These are phyloP conservation scores for Donacobius atricapilla DNA, from an alignment of 2,113 vertebrate genomes.

Conservation along the genomic window DNA sequence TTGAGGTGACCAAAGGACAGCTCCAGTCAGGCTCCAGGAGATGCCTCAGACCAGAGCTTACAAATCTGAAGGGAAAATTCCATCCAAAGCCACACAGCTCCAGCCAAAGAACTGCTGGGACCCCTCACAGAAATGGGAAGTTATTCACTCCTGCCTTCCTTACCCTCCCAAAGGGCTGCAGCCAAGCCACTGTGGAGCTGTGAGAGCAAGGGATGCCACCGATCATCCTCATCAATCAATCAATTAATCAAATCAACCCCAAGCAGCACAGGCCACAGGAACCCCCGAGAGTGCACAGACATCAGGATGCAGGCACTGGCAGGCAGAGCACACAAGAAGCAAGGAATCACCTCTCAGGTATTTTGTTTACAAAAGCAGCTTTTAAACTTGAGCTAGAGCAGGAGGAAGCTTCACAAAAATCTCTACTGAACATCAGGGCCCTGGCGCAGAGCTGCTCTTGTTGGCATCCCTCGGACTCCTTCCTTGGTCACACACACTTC, in stretches of 20 bases:
- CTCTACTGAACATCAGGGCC: fast-evolving
- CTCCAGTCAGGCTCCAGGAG: not conserved
- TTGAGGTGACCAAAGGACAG: not conserved
- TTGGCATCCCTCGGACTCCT: no score
- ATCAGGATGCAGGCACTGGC: not conserved
- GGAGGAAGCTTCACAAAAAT: not conserved
- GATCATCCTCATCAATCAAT: no score
- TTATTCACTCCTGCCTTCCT: not conserved
- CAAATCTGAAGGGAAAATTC: not conserved
- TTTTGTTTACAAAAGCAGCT: not conserved
- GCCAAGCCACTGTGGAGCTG: not conserved
- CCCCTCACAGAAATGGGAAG: not conserved
- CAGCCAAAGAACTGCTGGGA: not conserved
- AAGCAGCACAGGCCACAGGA: not conserved
- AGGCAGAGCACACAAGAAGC: not conserved
- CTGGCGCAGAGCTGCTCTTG: not conserved
- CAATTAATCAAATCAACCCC: not conserved
- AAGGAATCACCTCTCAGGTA: not conserved
- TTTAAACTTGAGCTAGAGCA: not conserved
- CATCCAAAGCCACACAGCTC: not conserved
- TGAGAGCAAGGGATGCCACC: fast-evolving
- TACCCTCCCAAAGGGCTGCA: not conserved
- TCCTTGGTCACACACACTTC: not conserved
- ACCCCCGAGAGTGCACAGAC: fast-evolving
- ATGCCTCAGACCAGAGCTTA: not conserved